Evolutionary conservation across 2,113 vertebrate species (phyloP).

Genomic region (Macquaria ambigua): DNA sequence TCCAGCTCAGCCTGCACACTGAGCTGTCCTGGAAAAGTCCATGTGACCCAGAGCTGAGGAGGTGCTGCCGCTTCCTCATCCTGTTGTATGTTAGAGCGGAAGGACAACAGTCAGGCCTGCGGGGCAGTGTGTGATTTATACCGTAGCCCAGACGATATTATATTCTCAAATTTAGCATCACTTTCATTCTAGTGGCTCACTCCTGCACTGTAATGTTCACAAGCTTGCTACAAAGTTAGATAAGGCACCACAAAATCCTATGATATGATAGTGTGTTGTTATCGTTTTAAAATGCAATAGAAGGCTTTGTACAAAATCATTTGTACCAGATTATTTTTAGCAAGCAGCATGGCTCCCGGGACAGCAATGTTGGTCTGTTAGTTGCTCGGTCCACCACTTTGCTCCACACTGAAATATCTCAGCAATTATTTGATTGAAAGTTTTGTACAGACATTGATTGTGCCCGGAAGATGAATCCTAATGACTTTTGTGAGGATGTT

Average conservation of each 20-base stretch:
- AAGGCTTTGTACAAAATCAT: not conserved
- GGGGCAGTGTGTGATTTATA: constrained; percentile 39
- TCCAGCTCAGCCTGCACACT: constrained; percentile 55
- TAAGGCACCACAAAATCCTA: not conserved
- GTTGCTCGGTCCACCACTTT: not conserved
- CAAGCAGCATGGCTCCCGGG: not conserved
- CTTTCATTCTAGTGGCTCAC: not conserved
- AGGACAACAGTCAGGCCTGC: constrained; percentile 27
- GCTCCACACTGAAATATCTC: not conserved
- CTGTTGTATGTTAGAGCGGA: constrained; percentile 63
- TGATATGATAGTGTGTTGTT: not conserved
- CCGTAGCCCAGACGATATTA: not conserved
- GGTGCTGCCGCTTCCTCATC: constrained; percentile 65
- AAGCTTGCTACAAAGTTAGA: not conserved
- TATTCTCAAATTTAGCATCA: not conserved
- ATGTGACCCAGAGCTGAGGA: constrained; percentile 67
- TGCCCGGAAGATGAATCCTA: not conserved
- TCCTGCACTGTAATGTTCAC: not conserved
- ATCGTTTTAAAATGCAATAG: not conserved
- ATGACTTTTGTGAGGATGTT: not conserved
- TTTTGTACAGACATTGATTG: no score
- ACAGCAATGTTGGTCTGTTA: not conserved
- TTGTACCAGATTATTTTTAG: not conserved
- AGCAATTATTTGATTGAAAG: no score
- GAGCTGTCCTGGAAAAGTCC: constrained; percentile 72